These are phyloP conservation scores for Phalacrocorax carbo DNA, from an alignment of 2,113 vertebrate genomes.

Conservation along the genomic window DNA sequence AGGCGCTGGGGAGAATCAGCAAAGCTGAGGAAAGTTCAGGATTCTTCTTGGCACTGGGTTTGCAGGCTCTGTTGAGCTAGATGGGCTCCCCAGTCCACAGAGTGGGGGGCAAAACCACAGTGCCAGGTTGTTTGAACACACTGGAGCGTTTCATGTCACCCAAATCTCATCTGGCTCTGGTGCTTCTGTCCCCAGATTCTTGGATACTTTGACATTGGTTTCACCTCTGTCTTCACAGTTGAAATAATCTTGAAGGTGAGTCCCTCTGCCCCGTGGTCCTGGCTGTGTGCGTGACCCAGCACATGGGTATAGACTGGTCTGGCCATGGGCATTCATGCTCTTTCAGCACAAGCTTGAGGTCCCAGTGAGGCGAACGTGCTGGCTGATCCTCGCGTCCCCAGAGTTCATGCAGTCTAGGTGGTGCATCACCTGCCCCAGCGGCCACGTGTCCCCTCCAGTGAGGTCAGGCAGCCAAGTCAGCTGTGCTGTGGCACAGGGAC, in stretches of 20 bases:
- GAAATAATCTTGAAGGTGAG: constrained; percentile 96
- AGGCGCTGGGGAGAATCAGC: neutral
- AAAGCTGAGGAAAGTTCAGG: neutral
- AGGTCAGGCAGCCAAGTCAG: neutral
- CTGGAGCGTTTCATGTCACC: neutral
- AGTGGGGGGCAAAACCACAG: neutral
- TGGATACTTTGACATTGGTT: constrained; percentile 90
- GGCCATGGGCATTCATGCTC: neutral
- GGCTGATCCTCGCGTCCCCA: too few species aligned
- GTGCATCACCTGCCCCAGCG: neutral
- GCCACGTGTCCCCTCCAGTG: neutral
- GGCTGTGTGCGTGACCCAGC: neutral
- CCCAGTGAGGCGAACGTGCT: neutral
- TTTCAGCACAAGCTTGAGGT: neutral
- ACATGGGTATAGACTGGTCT: neutral
- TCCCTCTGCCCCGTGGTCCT: neutral
- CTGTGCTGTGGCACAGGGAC: neutral
- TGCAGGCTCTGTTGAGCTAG: neutral
- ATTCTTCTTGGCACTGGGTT: neutral
- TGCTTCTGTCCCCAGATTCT: constrained; percentile 80
- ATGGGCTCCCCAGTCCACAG: neutral
- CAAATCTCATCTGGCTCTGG: neutral
- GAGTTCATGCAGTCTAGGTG: neutral
- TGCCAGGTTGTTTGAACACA: neutral
- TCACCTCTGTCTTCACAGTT: constrained; percentile 94